Evolutionary conservation across 2,113 vertebrate species (phyloP).

Genomic region (Percopsis transmontana): DNA sequence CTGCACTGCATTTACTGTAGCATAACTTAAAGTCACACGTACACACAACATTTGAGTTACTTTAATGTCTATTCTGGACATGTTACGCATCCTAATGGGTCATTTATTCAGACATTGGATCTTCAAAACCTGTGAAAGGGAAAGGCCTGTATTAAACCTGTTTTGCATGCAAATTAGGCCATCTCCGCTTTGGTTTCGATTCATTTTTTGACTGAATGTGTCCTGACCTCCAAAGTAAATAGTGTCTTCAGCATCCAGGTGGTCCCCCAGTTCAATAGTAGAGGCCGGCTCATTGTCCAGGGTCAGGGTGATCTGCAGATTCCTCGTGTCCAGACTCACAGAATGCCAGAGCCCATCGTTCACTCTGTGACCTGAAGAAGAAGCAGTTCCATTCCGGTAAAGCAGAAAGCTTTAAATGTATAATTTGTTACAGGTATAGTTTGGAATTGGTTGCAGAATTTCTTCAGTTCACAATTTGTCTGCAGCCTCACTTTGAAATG

Average conservation of each 20-base stretch:
- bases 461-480: background rate
- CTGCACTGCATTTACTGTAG: too few relatives aligned
- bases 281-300: slow-evolving; percentile 84
- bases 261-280: slow-evolving; percentile 78
- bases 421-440: background rate
- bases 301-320: slow-evolving; percentile 82
- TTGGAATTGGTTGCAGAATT: background rate
- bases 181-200: background rate
- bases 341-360: slow-evolving; percentile 94
- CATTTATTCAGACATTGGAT: too few relatives aligned
- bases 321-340: slow-evolving; percentile 83
- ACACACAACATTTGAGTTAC: background rate
- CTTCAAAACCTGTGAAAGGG: too few relatives aligned
- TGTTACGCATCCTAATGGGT: too few relatives aligned
- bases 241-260: slow-evolving; percentile 82
- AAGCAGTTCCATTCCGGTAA: background rate
- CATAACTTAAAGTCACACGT: too few relatives aligned
- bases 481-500: too few relatives aligned
- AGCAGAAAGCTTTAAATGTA: background rate
- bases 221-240: slow-evolving; percentile 91
- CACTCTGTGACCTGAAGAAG: slow-evolving; percentile 81
- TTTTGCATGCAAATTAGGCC: background rate
- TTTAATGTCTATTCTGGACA: background rate
- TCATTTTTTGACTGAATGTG: background rate
- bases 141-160: background rate